phyloP scores from a whole-genome alignment of 2,113 vertebrate species.

The Grammomys surdaster region DNA sequence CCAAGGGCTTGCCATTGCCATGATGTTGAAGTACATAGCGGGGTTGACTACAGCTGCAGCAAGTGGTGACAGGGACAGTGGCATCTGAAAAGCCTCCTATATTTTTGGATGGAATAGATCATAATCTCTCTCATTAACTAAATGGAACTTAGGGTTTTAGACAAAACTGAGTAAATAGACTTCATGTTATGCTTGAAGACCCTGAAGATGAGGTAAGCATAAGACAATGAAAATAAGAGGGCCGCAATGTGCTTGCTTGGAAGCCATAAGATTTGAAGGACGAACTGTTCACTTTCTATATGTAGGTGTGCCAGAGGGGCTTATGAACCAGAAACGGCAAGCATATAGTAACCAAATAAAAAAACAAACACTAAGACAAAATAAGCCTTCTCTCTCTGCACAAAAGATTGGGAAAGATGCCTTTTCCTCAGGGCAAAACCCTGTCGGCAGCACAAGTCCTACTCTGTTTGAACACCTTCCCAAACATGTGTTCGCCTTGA shows the following conservation, averaged over 20 bases:
- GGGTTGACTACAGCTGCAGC: background rate
- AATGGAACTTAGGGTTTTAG: conserved; percentile 17
- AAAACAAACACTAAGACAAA: background rate
- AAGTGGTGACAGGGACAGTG: no score
- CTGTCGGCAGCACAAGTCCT: background rate
- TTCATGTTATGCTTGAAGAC: background rate
- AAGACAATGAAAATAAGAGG: background rate
- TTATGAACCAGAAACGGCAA: conserved; percentile 32
- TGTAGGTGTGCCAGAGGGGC: conserved; percentile 2
- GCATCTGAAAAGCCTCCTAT: background rate
- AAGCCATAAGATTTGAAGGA: conserved; percentile 11
- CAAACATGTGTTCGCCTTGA: background rate
- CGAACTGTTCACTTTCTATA: background rate
- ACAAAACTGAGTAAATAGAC: conserved; percentile 18
- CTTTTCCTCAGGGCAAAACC: conserved; percentile 11
- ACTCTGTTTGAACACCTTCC: background rate
- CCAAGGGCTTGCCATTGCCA: background rate
- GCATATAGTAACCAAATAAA: background rate
- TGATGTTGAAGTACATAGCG: background rate
- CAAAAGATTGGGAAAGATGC: background rate
- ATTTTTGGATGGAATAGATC: background rate
- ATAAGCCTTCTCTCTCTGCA: background rate
- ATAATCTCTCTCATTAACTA: conserved; percentile 50
- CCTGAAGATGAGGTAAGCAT: background rate
- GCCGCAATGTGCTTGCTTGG: background rate